Evolutionary conservation across 2,888 invertebrate species (phyloP).

Genomic region (Exocentrus adspersus): DNA sequence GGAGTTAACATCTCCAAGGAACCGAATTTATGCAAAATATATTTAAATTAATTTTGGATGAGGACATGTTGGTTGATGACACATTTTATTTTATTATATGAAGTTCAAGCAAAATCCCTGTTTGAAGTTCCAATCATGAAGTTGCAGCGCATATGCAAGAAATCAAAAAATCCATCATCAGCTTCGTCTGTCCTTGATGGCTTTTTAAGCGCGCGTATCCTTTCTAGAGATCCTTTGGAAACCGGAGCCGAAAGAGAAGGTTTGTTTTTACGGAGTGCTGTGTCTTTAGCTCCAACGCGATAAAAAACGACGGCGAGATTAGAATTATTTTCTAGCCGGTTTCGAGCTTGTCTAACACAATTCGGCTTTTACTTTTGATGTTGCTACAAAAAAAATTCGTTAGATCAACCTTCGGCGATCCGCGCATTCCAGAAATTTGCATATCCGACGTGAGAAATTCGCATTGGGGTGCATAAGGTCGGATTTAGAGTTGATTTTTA

Average conservation of each 20-base stretch:
- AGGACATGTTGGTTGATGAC: no score
- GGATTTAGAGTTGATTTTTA: background rate
- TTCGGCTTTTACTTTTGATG: slow-evolving; percentile 52
- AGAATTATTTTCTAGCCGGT: slow-evolving; percentile 37
- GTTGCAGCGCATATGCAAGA: no score
- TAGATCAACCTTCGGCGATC: slow-evolving; percentile 37
- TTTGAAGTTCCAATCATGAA: no score
- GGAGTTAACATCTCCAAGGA: background rate
- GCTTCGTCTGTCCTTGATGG: slow-evolving; percentile 16
- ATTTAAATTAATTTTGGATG: background rate
- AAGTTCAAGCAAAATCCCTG: no score
- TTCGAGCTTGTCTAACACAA: slow-evolving; percentile 49
- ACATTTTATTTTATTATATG: no score
- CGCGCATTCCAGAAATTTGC: slow-evolving; percentile 32
- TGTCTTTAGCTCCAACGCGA: slow-evolving; percentile 7
- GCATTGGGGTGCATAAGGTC: slow-evolving; percentile 8
- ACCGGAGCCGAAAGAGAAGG: slow-evolving; percentile 21
- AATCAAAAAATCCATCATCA: no score
- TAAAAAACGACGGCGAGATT: slow-evolving; percentile 29
- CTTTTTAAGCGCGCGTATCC: slow-evolving; percentile 13
- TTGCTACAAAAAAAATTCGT: slow-evolving; percentile 44
- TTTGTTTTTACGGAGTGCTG: slow-evolving; percentile 26
- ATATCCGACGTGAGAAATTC: slow-evolving; percentile 28
- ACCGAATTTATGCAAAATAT: background rate
- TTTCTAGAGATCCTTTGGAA: background rate